These are phyloP conservation scores for Sinelater perroti DNA, from an alignment of 2,888 invertebrate genomes.

Conservation along the genomic window DNA sequence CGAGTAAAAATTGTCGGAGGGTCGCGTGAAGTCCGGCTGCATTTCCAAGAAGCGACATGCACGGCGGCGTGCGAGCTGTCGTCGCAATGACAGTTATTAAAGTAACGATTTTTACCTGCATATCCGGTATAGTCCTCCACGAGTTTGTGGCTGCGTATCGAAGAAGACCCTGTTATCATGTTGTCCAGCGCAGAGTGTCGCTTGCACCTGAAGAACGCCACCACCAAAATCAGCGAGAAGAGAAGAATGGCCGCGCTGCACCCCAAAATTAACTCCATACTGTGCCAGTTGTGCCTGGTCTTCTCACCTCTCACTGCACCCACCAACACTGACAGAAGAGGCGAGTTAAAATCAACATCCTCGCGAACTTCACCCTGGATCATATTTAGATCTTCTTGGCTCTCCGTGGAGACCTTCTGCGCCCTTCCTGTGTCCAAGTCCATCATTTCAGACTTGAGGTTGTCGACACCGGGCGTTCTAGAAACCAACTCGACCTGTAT, in stretches of 20 bases:
- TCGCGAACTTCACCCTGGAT: slow-evolving; percentile 57
- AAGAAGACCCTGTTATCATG: slow-evolving; percentile 69
- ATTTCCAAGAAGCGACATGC: slow-evolving; percentile 32
- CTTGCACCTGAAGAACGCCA: slow-evolving; percentile 67
- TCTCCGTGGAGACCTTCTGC: slow-evolving; percentile 71
- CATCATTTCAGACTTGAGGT: slow-evolving; percentile 72
- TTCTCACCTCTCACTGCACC: slow-evolving; percentile 71
- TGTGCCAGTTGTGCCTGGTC: slow-evolving; percentile 64
- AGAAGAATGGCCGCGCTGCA: slow-evolving; percentile 65
- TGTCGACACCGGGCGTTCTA: slow-evolving; percentile 68
- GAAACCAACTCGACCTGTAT: slow-evolving; percentile 78
- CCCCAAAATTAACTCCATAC: slow-evolving; percentile 68
- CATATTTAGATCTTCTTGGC: slow-evolving; percentile 68
- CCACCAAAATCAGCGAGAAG: slow-evolving; percentile 63
- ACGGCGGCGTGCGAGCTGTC: slow-evolving; percentile 35
- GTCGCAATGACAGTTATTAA: slow-evolving; percentile 33
- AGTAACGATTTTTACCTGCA: slow-evolving; percentile 47
- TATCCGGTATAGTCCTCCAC: slow-evolving; percentile 66
- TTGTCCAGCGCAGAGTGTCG: slow-evolving; percentile 64
- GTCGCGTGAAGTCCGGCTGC: slow-evolving; percentile 32
- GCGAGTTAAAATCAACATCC: slow-evolving; percentile 62
- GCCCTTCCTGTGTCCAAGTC: slow-evolving; percentile 71
- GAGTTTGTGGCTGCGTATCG: slow-evolving; percentile 68
- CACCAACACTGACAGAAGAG: slow-evolving; percentile 69
- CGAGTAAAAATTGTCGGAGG: slow-evolving; percentile 26